phyloP scores from a whole-genome alignment of 2,888 invertebrate species.

The Rhopalosiphum nymphaeae region DNA sequence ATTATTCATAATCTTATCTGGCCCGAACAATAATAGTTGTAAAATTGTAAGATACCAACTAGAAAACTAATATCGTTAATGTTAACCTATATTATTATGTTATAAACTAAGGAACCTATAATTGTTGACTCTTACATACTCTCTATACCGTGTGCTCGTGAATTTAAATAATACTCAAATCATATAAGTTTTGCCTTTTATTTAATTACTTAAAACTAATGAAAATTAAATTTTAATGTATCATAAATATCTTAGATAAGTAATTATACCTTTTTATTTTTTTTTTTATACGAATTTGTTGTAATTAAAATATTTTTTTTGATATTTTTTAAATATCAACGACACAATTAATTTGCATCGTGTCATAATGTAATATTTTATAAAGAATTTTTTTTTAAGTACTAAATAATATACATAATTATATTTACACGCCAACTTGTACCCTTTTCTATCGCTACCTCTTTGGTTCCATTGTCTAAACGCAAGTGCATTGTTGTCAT shows the following conservation, averaged over 20 bases:
- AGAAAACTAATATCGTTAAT: neutral
- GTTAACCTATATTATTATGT: neutral
- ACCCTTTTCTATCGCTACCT: neutral
- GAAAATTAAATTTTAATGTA: neutral
- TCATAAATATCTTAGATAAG: neutral
- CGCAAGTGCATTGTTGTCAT: slow-evolving; percentile 26
- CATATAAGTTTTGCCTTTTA: neutral
- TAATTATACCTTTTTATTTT: neutral
- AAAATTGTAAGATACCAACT: neutral
- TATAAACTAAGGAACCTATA: neutral
- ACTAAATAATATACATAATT: slow-evolving; percentile 19
- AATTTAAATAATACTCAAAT: neutral
- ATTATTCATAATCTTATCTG: no score
- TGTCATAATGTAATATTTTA: neutral
- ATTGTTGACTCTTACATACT: neutral
- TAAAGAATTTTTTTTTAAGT: neutral
- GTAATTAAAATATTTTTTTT: neutral
- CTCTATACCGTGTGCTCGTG: rapidly evolving
- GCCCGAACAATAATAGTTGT: neutral
- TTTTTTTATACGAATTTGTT: neutral
- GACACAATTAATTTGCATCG: neutral
- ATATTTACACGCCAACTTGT: slow-evolving; percentile 14
- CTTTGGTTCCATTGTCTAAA: slow-evolving; percentile 15
- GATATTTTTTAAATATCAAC: neutral
- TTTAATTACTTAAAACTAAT: neutral